Evolutionary conservation across 2,888 invertebrate genomes (phyloP).

Genomic region (Macrosiphum euphorbiae): DNA sequence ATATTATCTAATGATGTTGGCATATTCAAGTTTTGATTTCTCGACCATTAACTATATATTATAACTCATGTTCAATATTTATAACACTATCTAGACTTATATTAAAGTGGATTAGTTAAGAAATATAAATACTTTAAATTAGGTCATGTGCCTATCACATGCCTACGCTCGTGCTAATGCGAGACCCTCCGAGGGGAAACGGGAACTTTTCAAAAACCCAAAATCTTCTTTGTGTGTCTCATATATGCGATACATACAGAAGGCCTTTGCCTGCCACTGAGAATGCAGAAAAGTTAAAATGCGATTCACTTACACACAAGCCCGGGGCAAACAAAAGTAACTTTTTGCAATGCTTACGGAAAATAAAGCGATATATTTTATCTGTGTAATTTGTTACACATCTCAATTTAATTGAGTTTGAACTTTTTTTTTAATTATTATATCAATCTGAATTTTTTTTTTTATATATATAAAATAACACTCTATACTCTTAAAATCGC

Average conservation of each 20-base stretch:
- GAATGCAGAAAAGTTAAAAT: constrained; percentile 10
- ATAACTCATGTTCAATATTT: background rate
- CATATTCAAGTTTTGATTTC: background rate
- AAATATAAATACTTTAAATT: constrained; percentile 1
- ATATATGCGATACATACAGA: background rate
- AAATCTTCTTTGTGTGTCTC: background rate
- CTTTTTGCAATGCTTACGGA: background rate
- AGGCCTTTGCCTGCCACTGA: background rate
- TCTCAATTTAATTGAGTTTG: background rate
- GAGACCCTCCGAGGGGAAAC: background rate
- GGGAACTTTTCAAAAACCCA: background rate
- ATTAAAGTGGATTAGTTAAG: background rate
- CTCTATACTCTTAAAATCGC: background rate
- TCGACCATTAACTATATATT: background rate
- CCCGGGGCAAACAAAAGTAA: background rate
- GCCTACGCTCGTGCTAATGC: background rate
- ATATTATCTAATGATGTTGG: background rate
- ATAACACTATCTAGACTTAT: too few relatives aligned
- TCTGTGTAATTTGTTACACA: background rate
- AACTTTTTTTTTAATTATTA: too few relatives aligned
- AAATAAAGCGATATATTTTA: constrained; percentile 7
- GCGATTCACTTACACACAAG: background rate
- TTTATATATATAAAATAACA: background rate
- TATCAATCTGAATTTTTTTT: background rate
- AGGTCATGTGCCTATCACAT: background rate